Evolutionary conservation across 2,797 vertebrate species (phyloP).

Genomic region (Rhinichthys osculus): DNA sequence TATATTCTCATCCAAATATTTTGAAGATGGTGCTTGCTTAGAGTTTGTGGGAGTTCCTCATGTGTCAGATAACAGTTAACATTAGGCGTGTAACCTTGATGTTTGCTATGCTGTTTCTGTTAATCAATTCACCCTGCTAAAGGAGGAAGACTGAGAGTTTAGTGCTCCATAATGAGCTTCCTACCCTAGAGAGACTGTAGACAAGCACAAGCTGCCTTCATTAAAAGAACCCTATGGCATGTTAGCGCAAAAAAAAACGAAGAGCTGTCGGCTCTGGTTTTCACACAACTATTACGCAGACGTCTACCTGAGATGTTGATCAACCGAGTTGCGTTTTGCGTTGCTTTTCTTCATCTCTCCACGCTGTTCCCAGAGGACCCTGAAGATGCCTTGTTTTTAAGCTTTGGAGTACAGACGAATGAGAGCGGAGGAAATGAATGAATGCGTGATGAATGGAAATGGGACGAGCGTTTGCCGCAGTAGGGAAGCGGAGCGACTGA

Average conservation of each 20-base stretch:
- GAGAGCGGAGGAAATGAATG: slow-evolving; percentile 46
- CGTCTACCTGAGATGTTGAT: slow-evolving; percentile 34
- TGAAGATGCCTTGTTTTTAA: neutral
- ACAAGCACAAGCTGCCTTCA: slow-evolving; percentile 22
- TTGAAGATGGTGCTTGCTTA: neutral
- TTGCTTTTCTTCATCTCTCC: slow-evolving; percentile 42
- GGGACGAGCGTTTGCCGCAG: slow-evolving; percentile 55
- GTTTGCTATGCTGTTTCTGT: slow-evolving; percentile 6
- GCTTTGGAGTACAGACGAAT: slow-evolving; percentile 29
- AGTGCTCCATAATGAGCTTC: slow-evolving; percentile 26
- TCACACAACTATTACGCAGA: slow-evolving; percentile 12
- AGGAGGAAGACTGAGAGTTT: slow-evolving; percentile 27
- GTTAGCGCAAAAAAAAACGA: slow-evolving; percentile 33
- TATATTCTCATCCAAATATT: slow-evolving; percentile 28
- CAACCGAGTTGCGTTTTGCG: slow-evolving; percentile 31
- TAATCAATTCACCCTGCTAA: slow-evolving; percentile 2
- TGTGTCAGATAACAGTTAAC: slow-evolving; percentile 4
- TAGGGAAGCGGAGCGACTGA: slow-evolving; percentile 57
- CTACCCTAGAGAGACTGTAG: slow-evolving; percentile 39
- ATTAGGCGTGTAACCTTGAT: slow-evolving; percentile 13
- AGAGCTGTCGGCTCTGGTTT: slow-evolving; percentile 41
- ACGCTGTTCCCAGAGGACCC: slow-evolving; percentile 28
- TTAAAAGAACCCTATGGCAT: slow-evolving; percentile 37
- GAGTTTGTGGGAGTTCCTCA: neutral
- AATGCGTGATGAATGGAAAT: slow-evolving; percentile 57